Base-by-base conservation (phyloP, 1,140 invertebrate species). In the Homarus americanus region DNA sequence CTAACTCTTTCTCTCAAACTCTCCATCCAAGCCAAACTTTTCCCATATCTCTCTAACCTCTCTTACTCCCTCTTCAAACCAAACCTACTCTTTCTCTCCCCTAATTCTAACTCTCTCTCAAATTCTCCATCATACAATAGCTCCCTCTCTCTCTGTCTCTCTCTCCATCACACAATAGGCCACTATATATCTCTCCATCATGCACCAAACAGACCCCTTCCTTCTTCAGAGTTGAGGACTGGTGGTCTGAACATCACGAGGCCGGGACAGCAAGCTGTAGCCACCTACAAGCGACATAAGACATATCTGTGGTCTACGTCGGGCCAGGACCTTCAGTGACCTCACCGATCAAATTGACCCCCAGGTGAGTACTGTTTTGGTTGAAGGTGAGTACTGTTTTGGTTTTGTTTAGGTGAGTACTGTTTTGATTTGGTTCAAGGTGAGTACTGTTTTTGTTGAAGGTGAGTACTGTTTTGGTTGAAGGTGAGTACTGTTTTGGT, bases 271-370 rank as follows among this genome's bases (percentile, higher is more conserved):
- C 63, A 32, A 1, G 63, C n/a, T 7, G 10, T 32, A 7, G n/a
- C 28, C 28, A 32, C 63, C 12, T 69, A 69, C n/a, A 32, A 69
- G 44, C 63, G 28, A 69, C 5, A 69, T 28, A 9, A 69, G 63
- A 32, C 63, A 69, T 9, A 9, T 32, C 1, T 32, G 28, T 32
- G n/a, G 28, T 32, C n/a, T 32, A 32, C 63, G n/a, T 69, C n/a
- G 28, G n/a, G 63, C n/a, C n/a, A 9, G n/a, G 7, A 9, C n/a
- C n/a, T 69, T 69, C 63, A 32, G 44, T 1, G 91, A 91, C 69
- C 32, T 91, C 0, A 40, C 20, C 9, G 91, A 88, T 24, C 84
- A 91, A 36, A 86, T 91, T 28, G 40, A 28, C 17, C 34, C 66
- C 20, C 17, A 32, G 32, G 79, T 38, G 3, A 82, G 79, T 32